phyloP scores from a whole-genome alignment of 2,888 invertebrate species.

The Caenorhabditis doughertyi region DNA sequence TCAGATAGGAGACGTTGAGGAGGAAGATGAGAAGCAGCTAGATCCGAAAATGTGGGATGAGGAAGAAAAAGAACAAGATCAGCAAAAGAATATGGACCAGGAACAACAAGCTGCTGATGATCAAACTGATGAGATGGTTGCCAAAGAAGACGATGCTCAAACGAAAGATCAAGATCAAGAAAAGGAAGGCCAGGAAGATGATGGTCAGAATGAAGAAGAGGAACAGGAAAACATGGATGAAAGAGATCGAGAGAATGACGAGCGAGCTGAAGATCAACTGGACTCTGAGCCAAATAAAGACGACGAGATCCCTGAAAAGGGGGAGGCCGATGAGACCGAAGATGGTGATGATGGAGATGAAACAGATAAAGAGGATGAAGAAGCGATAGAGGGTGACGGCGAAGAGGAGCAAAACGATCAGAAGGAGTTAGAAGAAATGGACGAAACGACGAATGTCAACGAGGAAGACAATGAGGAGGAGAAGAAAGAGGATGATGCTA shows the following conservation, averaged over 20 bases:
- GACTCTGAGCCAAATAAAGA: slow-evolving; percentile 79
- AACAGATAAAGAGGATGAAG: slow-evolving; percentile 72
- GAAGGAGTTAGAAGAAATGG: slow-evolving; percentile 40
- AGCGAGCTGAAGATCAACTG: slow-evolving; percentile 56
- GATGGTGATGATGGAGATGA: slow-evolving; percentile 72
- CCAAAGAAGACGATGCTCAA: slow-evolving; percentile 81
- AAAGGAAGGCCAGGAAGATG: slow-evolving; percentile 85
- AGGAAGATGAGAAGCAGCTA: slow-evolving; percentile 89
- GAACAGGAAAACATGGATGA: slow-evolving; percentile 72
- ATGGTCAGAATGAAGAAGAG: slow-evolving; percentile 83
- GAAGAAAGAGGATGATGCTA: slow-evolving; percentile 65
- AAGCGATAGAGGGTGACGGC: slow-evolving; percentile 49
- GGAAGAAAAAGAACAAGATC: slow-evolving; percentile 85
- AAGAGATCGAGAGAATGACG: slow-evolving; percentile 84
- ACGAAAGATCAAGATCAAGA: slow-evolving; percentile 84
- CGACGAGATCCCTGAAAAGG: slow-evolving; percentile 73
- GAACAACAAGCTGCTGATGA: slow-evolving; percentile 73
- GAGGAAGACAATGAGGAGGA: slow-evolving; percentile 57
- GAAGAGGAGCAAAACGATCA: slow-evolving; percentile 55
- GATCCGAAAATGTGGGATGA: slow-evolving; percentile 98
- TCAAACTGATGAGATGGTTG: slow-evolving; percentile 84
- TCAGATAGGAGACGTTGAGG: slow-evolving; percentile 82
- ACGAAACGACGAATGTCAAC: slow-evolving; percentile 47
- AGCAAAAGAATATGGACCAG: slow-evolving; percentile 87
- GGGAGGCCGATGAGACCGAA: slow-evolving; percentile 85